These are phyloP conservation scores for Venustaconcha ellipsiformis DNA, from an alignment of 1,140 invertebrate genomes.

Conservation along the genomic window DNA sequence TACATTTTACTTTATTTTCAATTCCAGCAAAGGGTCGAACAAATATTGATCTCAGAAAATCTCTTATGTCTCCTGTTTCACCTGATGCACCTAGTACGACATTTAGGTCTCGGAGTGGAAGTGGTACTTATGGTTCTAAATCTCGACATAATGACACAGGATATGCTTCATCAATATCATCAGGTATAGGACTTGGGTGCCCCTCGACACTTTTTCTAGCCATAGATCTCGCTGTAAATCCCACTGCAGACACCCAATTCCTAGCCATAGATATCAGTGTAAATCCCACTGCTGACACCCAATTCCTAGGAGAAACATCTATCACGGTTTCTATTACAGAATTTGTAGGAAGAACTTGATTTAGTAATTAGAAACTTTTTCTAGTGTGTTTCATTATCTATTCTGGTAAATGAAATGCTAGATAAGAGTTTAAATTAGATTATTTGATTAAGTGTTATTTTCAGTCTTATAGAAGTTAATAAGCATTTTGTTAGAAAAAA, in stretches of 20 bases:
- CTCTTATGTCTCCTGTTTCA: conserved; percentile 47
- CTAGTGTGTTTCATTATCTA: background rate
- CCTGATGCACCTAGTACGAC: conserved; percentile 27
- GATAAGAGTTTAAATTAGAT: background rate
- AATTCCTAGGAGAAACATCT: background rate
- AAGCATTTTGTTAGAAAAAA: background rate
- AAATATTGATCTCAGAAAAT: conserved; percentile 63
- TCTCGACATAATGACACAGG: conserved; percentile 55
- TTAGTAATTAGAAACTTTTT: background rate
- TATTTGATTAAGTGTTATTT: background rate
- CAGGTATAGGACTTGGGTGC: conserved; percentile 46
- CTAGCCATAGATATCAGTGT: too few relatives aligned
- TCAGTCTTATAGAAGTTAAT: background rate
- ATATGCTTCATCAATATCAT: conserved; percentile 60
- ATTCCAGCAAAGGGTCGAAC: conserved; percentile 64
- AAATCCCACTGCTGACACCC: too few relatives aligned
- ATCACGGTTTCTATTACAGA: background rate
- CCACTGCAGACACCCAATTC: background rate
- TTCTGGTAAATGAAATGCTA: background rate
- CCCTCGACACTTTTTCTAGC: background rate
- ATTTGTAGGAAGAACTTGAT: conserved; percentile 8
- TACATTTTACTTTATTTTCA: conserved; percentile 26
- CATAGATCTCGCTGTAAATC: too few relatives aligned
- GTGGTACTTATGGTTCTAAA: conserved; percentile 50
- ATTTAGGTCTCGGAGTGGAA: conserved; percentile 49